Base-by-base conservation (phyloP, 2,113 vertebrate species). In the Oncorhynchus clarkii region DNA sequence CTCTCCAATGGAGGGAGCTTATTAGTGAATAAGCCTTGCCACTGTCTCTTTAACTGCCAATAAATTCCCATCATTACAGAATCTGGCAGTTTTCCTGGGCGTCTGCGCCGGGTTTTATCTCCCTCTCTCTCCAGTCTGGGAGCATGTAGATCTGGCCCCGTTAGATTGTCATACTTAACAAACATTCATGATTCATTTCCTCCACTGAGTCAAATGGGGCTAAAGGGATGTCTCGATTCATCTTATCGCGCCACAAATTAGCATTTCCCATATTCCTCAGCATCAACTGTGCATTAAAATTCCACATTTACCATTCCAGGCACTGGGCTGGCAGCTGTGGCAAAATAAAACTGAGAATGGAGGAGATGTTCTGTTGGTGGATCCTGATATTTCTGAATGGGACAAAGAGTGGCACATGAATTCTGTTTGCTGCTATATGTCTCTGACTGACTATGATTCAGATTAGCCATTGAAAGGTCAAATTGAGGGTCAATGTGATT, bases 101-200 rank as follows among this genome's bases (percentile, higher is more conserved):
- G 89, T 91, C 90, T 89, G 91, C 89, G 90, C 72, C 83, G 83
- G 78, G 89, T 88, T 91, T 93, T 93, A 93, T 93, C 92, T 92
- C 87, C 6, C 85, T 88, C 85, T 84, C 90, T 90, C 91, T 92
- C 51, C 88, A 89, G 91, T 92, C 91, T 91, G 85, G 88, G 90
- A 92, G 92, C 89, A 92, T 89, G 91, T 93, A 93, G 93, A 93
- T 94, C 91, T 92, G 93, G 91, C 91, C 90, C 89, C 91, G 90
- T 92, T 93, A 93, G 90, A 93, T 92, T 93, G 93, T 92, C 92
- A 93, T 94, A 93, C 93, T 93, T 94, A 93, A 93, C 93, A 93
- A 94, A 93, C 91, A 93, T 93, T 93, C 93, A 93, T 93, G 92
- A 94, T 93, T 94, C 88, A 93, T 93, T 94, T 94, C 92, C 93